These are phyloP conservation scores for Macropodus opercularis DNA, from an alignment of 2,797 vertebrate genomes.

Conservation along the genomic window DNA sequence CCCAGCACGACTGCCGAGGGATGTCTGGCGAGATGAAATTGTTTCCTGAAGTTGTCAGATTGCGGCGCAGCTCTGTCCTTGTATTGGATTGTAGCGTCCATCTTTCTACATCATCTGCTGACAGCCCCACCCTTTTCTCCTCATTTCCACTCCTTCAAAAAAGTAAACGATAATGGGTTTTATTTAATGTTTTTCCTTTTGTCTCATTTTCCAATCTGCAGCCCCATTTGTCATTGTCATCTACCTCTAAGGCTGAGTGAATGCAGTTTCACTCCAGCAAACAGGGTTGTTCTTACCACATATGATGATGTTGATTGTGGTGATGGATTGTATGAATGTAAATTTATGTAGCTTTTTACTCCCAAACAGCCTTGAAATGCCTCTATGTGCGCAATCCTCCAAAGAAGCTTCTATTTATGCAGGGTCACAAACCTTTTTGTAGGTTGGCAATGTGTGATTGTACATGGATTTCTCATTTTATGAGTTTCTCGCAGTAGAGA, in stretches of 20 bases:
- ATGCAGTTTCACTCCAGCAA: slow-evolving; percentile 71
- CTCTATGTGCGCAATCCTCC: slow-evolving; percentile 23
- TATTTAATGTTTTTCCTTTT: slow-evolving; percentile 81
- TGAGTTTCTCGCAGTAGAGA: not conserved
- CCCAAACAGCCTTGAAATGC: slow-evolving; percentile 28
- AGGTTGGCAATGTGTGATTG: not conserved
- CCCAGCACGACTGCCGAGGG: slow-evolving; percentile 40
- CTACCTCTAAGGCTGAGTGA: slow-evolving; percentile 66
- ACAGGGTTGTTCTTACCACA: slow-evolving; percentile 70
- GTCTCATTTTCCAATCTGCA: slow-evolving; percentile 78
- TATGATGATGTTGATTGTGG: slow-evolving; percentile 77
- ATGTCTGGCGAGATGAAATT: slow-evolving; percentile 73
- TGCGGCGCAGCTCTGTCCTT: slow-evolving; percentile 58
- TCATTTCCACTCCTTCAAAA: slow-evolving; percentile 68
- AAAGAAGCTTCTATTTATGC: slow-evolving; percentile 14
- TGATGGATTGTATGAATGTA: slow-evolving; percentile 73
- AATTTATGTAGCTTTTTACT: slow-evolving; percentile 42
- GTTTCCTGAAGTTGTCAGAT: slow-evolving; percentile 77
- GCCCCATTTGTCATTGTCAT: slow-evolving; percentile 79
- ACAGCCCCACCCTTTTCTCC: slow-evolving; percentile 66
- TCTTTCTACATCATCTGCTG: slow-evolving; percentile 63
- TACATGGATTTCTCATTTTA: not conserved
- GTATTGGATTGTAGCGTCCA: slow-evolving; percentile 62
- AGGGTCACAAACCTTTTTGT: not conserved
- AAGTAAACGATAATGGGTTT: slow-evolving; percentile 76